Evolutionary conservation across 2,888 invertebrate species (phyloP).

Genomic region (Callyntrura sp.): DNA sequence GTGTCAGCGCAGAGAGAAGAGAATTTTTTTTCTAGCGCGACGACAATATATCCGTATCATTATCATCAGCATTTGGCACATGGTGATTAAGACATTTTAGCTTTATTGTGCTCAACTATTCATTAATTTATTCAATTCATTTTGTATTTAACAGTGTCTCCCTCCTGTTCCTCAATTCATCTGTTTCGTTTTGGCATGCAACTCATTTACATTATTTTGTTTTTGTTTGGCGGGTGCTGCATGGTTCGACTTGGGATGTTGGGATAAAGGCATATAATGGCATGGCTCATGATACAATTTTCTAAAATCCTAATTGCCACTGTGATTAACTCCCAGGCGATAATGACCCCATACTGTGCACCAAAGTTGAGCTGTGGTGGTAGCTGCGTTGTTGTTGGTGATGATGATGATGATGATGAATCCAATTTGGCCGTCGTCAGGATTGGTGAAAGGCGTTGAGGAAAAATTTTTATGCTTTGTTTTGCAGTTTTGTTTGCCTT

Average conservation of each 20-base stretch:
- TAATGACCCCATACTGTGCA: constrained; percentile 72
- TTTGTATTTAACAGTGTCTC: constrained; percentile 14
- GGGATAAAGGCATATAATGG: neutral
- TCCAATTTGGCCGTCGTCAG: neutral
- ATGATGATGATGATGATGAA: neutral
- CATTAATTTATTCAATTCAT: constrained; percentile 53
- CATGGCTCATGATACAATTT: constrained; percentile 36
- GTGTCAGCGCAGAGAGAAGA: neutral
- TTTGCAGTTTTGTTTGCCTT: neutral
- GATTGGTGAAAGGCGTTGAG: constrained; percentile 28
- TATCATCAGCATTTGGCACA: constrained; percentile 9
- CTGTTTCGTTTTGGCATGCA: constrained; percentile 16
- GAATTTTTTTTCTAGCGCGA: neutral
- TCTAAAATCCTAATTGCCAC: constrained; percentile 70
- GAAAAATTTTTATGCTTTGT: constrained; percentile 8
- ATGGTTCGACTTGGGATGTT: neutral
- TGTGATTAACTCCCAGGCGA: constrained; percentile 70
- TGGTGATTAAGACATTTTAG: constrained; percentile 59
- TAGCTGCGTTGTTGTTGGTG: neutral
- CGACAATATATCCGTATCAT: constrained; percentile 11
- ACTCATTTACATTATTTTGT: constrained; percentile 58
- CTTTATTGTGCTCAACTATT: constrained; percentile 24
- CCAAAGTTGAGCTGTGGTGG: constrained; percentile 11
- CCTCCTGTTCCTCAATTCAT: constrained; percentile 17
- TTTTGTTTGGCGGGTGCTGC: constrained; percentile 21